Percentiles rank a stretch among this genome's conserved stretches.
phyloP scores from a whole-genome alignment of 2,797 vertebrate species.

The Melanogrammus aeglefinus region DNA sequence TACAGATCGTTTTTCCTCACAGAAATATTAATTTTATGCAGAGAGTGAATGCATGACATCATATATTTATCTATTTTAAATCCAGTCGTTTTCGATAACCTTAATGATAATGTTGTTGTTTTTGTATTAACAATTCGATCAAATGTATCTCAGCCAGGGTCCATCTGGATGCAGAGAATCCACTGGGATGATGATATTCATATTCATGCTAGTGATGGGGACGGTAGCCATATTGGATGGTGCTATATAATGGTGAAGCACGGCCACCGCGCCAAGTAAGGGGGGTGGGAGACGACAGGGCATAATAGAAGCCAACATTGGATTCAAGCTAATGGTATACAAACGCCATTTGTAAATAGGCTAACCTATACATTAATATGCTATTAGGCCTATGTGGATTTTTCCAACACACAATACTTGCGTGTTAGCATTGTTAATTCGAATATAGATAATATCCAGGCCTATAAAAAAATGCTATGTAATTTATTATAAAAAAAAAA shows the following conservation, averaged over 20 bases:
- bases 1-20: neutral
- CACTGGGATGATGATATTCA: constrained; percentile 50
- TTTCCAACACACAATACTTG: neutral
- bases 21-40: neutral
- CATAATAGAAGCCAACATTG: constrained; percentile 13
- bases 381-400: neutral
- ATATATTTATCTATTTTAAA: neutral
- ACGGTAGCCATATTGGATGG: constrained; percentile 72
- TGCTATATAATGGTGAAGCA: constrained; percentile 57
- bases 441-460: neutral
- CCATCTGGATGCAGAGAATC: neutral
- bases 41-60: neutral
- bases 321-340: constrained; percentile 17
- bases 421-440: neutral
- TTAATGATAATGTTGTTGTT: neutral
- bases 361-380: neutral
- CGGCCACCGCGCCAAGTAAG: constrained; percentile 44
- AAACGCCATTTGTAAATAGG: constrained; percentile 17
- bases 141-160: neutral
- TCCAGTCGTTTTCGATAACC: neutral
- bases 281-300: constrained; percentile 28
- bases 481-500: neutral
- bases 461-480: too few species aligned
- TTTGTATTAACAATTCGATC: neutral
- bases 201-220: constrained; percentile 50